Evolutionary conservation across 2,113 vertebrate genomes (phyloP).

Genomic region (Tetraodon nigroviridis): DNA sequence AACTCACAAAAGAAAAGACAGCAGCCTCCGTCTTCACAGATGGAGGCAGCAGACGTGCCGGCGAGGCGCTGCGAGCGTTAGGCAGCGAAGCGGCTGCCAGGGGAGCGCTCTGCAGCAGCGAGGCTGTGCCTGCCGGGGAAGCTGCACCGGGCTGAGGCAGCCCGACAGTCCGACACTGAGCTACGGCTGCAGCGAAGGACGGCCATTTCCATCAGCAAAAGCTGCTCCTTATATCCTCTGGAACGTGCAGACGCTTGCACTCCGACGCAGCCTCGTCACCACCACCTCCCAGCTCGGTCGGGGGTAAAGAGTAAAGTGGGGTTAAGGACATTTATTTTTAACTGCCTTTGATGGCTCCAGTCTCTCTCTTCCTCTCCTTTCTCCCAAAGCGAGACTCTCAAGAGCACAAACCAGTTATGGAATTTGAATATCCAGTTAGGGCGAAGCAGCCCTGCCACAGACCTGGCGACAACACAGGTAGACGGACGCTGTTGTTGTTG

Average conservation of each 20-base stretch:
- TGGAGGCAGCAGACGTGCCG: background rate
- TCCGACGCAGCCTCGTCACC: constrained; percentile 23
- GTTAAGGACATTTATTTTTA: constrained; percentile 41
- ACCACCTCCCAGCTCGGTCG: constrained; percentile 19
- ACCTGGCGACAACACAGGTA: background rate
- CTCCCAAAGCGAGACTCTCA: background rate
- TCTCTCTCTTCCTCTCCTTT: background rate
- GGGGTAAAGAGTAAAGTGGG: constrained; percentile 15
- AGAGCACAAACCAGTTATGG: background rate
- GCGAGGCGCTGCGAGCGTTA: too few species aligned
- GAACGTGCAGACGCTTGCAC: constrained; percentile 54
- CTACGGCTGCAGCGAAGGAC: constrained; percentile 42
- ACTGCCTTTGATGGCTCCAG: constrained; percentile 18
- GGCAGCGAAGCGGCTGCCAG: too few species aligned
- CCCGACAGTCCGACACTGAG: constrained; percentile 21
- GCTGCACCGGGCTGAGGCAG: constrained; percentile 49
- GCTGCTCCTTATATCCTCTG: constrained; percentile 36
- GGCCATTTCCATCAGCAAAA: background rate
- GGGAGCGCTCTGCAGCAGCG: background rate
- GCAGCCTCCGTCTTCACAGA: background rate
- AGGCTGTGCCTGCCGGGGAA: constrained; percentile 42
- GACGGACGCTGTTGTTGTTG: too few species aligned
- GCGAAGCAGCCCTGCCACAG: background rate
- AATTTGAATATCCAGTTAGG: background rate
- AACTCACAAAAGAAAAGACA: too few species aligned